phyloP scores from a whole-genome alignment of 1,140 invertebrate genomes.

The Atta cephalotes region DNA sequence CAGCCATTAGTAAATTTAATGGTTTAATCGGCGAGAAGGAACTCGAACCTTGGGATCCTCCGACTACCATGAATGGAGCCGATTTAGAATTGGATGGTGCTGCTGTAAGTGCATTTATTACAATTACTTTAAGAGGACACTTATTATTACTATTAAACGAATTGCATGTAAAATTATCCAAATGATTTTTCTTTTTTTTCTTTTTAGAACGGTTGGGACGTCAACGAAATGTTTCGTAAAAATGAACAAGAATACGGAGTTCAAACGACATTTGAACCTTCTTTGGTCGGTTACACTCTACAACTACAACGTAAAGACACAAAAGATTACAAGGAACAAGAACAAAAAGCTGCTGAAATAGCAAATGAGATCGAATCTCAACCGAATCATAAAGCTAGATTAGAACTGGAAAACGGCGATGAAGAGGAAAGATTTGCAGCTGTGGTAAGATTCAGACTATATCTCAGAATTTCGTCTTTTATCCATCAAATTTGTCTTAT shows the following conservation, averaged over 20 bases:
- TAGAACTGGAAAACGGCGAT: conserved; percentile 96
- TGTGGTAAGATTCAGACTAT: conserved; percentile 87
- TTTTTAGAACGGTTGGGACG: conserved; percentile 95
- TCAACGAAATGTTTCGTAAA: conserved; percentile 97
- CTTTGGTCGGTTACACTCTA: conserved; percentile 94
- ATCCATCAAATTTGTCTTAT: conserved; percentile 5
- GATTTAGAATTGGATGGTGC: conserved; percentile 89
- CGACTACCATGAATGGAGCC: conserved; percentile 88
- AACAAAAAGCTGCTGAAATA: conserved; percentile 92
- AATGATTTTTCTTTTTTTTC: not conserved
- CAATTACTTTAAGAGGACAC: not conserved
- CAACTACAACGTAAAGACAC: conserved; percentile 94
- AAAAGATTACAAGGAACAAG: conserved; percentile 92
- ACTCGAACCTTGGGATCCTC: conserved; percentile 95
- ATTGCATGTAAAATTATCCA: not conserved
- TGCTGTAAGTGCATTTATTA: conserved; percentile 79
- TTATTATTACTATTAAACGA: not conserved
- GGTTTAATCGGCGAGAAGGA: conserved; percentile 91
- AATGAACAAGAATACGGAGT: conserved; percentile 97
- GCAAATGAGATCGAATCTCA: conserved; percentile 96
- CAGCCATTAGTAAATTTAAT: conserved; percentile 90
- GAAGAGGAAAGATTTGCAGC: conserved; percentile 95
- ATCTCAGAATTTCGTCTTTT: conserved; percentile 21
- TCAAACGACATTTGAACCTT: conserved; percentile 94
- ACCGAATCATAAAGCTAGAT: conserved; percentile 91